phyloP scores from a whole-genome alignment of 2,113 vertebrate genomes.

The Todiramphus saurophagus region DNA sequence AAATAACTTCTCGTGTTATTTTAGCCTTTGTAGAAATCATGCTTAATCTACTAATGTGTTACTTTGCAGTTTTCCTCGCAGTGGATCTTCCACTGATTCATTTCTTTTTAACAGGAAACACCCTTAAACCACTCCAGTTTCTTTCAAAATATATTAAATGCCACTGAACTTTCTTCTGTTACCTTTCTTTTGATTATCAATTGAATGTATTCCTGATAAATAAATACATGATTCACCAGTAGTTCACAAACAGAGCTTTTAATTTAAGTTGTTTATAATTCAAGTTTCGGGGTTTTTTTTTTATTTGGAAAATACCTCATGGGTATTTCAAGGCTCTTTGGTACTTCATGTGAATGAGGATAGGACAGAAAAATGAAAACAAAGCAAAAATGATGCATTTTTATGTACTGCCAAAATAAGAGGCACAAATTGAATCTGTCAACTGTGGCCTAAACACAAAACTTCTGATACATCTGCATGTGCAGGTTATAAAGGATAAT shows the following conservation, averaged over 20 bases:
- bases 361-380: neutral
- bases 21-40: neutral
- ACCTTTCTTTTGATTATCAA: neutral
- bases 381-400: neutral
- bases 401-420: neutral
- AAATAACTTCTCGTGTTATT: neutral
- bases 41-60: neutral
- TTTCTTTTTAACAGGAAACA: neutral
- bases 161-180: neutral
- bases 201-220: neutral
- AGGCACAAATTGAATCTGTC: rapidly evolving
- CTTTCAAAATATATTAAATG: neutral
- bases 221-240: neutral
- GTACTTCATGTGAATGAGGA: neutral
- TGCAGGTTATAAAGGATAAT: neutral
- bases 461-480: neutral
- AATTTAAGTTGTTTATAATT: neutral
- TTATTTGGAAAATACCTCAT: neutral
- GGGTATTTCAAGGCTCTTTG: neutral
- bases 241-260: neutral
- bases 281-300: neutral
- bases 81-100: neutral
- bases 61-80: neutral
- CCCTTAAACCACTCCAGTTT: neutral
- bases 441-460: neutral